Evolutionary conservation across 1,140 invertebrate genomes (phyloP).

Genomic region (Saccostrea glomerata): DNA sequence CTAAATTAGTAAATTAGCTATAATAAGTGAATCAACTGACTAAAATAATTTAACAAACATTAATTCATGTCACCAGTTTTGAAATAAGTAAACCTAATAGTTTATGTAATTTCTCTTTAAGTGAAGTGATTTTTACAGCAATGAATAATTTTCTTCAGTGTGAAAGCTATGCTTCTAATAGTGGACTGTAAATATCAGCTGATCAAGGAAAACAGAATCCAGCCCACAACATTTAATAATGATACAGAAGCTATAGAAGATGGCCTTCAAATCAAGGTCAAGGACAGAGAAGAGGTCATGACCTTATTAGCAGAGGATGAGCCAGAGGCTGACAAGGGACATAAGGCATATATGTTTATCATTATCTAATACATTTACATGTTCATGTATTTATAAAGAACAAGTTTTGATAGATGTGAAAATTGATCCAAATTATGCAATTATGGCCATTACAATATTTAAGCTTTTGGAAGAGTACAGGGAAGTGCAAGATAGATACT

Average conservation of each 20-base stretch:
- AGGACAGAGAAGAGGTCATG: slow-evolving; percentile 46
- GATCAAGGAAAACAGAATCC: slow-evolving; percentile 55
- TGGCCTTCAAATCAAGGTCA: slow-evolving; percentile 28
- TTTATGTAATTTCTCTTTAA: background rate
- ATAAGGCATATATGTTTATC: slow-evolving; percentile 26
- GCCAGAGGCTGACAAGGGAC: slow-evolving; percentile 10
- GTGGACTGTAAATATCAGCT: slow-evolving; percentile 79
- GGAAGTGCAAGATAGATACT: too few species aligned
- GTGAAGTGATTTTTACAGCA: background rate
- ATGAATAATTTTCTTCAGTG: slow-evolving; percentile 65
- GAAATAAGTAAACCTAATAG: too few species aligned
- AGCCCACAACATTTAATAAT: slow-evolving; percentile 45
- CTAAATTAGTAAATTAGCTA: too few species aligned
- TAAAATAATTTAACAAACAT: too few species aligned
- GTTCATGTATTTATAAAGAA: too few species aligned
- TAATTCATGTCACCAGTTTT: too few species aligned
- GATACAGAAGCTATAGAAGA: slow-evolving; percentile 42
- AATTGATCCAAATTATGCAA: too few species aligned
- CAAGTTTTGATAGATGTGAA: too few species aligned
- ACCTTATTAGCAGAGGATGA: slow-evolving; percentile 48
- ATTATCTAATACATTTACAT: too few species aligned
- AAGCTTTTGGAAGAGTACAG: too few species aligned
- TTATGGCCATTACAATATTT: too few species aligned
- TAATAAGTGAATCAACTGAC: too few species aligned
- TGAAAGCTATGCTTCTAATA: slow-evolving; percentile 79